Evolutionary conservation across 2,113 vertebrate species (phyloP), one percentile per base, ranked within the genome.

Genomic region (Oryzias celebensis): DNA sequence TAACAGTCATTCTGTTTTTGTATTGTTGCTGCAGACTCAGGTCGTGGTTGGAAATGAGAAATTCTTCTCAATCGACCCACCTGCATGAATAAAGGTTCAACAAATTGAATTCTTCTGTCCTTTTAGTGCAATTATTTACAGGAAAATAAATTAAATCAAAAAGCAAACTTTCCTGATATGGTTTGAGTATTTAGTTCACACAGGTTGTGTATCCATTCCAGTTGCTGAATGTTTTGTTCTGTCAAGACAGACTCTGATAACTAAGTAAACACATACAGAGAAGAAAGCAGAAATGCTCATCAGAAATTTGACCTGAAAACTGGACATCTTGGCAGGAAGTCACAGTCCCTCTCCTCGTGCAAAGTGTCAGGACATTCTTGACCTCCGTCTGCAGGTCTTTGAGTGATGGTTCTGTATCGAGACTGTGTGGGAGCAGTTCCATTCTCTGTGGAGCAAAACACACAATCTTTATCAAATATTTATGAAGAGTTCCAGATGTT

Each of bases 341-440:
- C 96, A 90, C 97, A 99, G 46, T 96, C 96, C 75, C 97, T 92
- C 77, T 98, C 97, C 74, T 99, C 97, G 73, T 93, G 96, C 65
- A 99, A 88, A 1, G 97, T 98, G 83, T 98, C 95, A 0, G 97
- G 97, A 69, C 97, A 99, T 14, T 94, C 92, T 46, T 94, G 94
- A 61, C 96, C 97, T 71, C 94, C 94, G 53, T 84, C 91, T 61
- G 91, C 88, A 75, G 95, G 73, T 68, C 90, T 92, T 82, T 96
- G 95, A 80, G 95, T 36, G 26, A 98, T 85, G 77, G 92, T 95
- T 77, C 96, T 93, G 62, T 96, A 94, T 45, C 96, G 89, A 50
- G 94, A 98, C 87, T 99, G 96, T 51, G 92, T 93, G 62, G 90
- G 65, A 52, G 68, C 58, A 18, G 92, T 93, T 16, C 81, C 31